Evolutionary conservation across 2,888 invertebrate genomes (phyloP).

Genomic region (Tetranychus piercei): DNA sequence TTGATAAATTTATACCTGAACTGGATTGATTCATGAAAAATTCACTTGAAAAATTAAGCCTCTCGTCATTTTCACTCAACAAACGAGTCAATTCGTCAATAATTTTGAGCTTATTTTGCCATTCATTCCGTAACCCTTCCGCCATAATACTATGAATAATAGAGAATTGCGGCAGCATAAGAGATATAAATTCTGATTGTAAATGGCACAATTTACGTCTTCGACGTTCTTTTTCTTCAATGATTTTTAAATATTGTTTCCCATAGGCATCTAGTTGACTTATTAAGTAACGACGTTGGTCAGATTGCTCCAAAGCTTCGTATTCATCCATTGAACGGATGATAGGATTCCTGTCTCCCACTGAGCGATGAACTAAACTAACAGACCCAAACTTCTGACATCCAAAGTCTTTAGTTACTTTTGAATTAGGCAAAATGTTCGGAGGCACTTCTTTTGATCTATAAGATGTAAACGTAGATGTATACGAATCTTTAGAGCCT

Average conservation of each 20-base stretch:
- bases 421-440: neutral
- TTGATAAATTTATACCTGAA: neutral
- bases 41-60: neutral
- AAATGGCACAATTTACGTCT: neutral
- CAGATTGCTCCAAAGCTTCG: neutral
- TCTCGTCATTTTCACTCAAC: neutral
- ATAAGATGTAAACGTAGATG: neutral
- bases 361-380: neutral
- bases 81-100: neutral
- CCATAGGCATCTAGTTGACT: neutral
- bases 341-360: neutral
- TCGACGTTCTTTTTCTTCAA: neutral
- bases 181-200: neutral
- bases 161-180: neutral
- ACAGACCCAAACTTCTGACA: neutral
- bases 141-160: neutral
- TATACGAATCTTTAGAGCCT: neutral
- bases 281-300: neutral
- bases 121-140: neutral
- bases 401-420: conserved; percentile 1
- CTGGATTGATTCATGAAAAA: neutral
- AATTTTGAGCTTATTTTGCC: neutral
- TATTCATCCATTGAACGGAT: neutral
- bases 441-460: neutral
- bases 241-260: neutral